These are phyloP conservation scores for Apamea crenata DNA, from an alignment of 2,888 invertebrate species.

Conservation along the genomic window DNA sequence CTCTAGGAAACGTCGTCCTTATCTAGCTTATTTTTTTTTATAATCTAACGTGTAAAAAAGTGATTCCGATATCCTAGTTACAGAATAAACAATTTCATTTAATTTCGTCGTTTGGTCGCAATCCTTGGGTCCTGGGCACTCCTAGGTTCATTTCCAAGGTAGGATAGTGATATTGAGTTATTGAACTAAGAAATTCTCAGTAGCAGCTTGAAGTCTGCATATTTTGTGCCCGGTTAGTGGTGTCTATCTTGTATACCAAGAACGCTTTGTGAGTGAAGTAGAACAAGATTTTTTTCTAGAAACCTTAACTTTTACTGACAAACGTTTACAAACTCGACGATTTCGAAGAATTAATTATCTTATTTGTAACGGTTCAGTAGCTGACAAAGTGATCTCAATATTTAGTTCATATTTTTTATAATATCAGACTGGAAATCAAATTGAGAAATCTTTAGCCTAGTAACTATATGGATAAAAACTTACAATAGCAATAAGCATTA, in stretches of 20 bases:
- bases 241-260: neutral
- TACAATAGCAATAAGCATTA: conserved; percentile 4
- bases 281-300: neutral
- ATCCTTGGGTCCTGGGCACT: neutral
- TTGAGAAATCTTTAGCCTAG: neutral
- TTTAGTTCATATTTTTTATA: neutral
- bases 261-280: neutral
- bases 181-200: no score
- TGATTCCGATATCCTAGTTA: no score
- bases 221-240: neutral
- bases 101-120: neutral
- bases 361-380: neutral
- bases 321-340: neutral
- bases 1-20: neutral
- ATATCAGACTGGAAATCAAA: neutral
- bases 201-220: neutral
- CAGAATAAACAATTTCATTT: no score
- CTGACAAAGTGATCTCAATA: neutral
- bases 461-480: neutral
- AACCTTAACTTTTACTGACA: neutral
- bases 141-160: neutral
- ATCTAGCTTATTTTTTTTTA: no score
- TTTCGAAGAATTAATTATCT: conserved; percentile 2
- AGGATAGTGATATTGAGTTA: neutral
- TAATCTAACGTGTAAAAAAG: no score